Evolutionary conservation across 2,888 invertebrate genomes (phyloP), one percentile per base, ranked within the genome.

Genomic region (Dioctria linearis): DNA sequence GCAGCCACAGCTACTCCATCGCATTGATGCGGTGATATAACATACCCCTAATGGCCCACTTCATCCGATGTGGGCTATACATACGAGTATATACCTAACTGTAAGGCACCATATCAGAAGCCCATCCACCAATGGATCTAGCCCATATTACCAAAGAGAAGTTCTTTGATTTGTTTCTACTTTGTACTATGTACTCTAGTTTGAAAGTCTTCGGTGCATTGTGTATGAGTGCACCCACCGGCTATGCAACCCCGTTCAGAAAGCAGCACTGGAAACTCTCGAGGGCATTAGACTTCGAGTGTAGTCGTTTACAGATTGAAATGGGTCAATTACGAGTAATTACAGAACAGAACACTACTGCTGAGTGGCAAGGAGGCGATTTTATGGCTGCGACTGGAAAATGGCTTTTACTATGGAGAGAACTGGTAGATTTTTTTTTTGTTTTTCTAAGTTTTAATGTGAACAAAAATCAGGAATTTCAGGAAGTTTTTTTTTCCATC

Each of bases 261-360:
- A 25, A 25, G 63, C 63, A 63, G 37, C 5, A 43, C 42, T 66
- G 66, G 43, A 66, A n/a, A 11, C 39, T 39, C 63, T 63, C 3
- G 63, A 63, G 37, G 6, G 39, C 66, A 4, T 43, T 43, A 66
- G 66, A 11, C 66, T 42, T 66, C 43, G 46, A 66, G 42, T 66
- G n/a, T 25, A 61, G 61, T 61, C 61, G 61, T 37, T 61, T 61
- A 61, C 61, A 61, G 61, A 66, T 43, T 66, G 46, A 66, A 66
- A 43, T 66, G 66, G 66, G 66, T 66, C 66, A 66, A 66, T 66
- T 66, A 66, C 46, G 43, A 66, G 43, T 43, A 42, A 66, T 66
- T 66, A 66, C 66, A 66, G 61, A 61, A 39, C 61, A 61, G 61
- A 66, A 43, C n/a, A 54, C 54, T 54, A 8, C 54, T 54, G 54